Conservation (phyloP, 2,113 vertebrate genomes). For the Mirounga angustirostris region DNA sequence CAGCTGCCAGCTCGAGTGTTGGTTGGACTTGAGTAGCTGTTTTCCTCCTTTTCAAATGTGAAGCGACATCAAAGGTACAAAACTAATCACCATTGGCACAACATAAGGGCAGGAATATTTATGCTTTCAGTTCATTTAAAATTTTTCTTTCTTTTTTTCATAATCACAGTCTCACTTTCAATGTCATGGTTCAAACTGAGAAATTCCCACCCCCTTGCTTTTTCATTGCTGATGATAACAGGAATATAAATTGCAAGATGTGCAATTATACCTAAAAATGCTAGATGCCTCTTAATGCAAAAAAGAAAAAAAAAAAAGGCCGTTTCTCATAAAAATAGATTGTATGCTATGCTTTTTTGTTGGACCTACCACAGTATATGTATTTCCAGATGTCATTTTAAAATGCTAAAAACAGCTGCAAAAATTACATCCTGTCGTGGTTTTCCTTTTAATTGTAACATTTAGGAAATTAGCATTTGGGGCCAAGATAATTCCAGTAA, state of each 20-base stretch:
- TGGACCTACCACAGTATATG: conserved; percentile 30
- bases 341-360: conserved; percentile 41
- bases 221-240: conserved; percentile 28
- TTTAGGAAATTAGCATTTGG: conserved; percentile 71
- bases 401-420: conserved; percentile 69
- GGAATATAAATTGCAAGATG: conserved; percentile 26
- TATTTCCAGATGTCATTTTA: conserved; percentile 62
- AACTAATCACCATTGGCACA: neutral
- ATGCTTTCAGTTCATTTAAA: conserved; percentile 51
- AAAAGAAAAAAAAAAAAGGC: conserved; percentile 38
- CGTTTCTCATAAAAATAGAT: conserved; percentile 61
- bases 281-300: conserved; percentile 44
- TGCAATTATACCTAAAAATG: conserved; percentile 45
- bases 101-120: conserved; percentile 61
- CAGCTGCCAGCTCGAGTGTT: neutral
- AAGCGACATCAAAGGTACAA: neutral
- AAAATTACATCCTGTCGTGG: conserved; percentile 64
- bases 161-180: conserved; percentile 57
- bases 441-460: conserved; percentile 67
- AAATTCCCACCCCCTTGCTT: conserved; percentile 28
- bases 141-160: conserved; percentile 20
- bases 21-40: neutral
- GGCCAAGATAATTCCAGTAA: conserved; percentile 58
- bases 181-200: conserved; percentile 38
- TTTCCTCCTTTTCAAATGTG: neutral